Evolutionary conservation across 1,140 invertebrate species (phyloP).

Genomic region (Tribolium madens): DNA sequence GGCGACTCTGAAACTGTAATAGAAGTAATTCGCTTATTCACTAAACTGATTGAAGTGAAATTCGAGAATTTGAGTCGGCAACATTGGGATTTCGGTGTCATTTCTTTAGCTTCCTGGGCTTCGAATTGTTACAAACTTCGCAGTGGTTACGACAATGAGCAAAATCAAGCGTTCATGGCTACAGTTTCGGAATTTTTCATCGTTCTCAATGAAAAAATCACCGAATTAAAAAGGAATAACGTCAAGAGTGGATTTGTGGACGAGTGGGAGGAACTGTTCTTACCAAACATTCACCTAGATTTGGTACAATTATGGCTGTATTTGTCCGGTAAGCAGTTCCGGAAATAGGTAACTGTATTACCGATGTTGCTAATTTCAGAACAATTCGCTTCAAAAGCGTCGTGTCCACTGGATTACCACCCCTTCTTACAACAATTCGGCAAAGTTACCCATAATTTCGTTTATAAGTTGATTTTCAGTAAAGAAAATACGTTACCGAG

Average conservation of each 20-base stretch:
- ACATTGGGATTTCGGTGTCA: constrained; percentile 77
- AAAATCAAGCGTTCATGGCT: constrained; percentile 67
- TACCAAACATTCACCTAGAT: constrained; percentile 67
- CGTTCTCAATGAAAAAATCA: constrained; percentile 66
- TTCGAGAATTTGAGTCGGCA: constrained; percentile 65
- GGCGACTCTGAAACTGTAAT: constrained; percentile 60
- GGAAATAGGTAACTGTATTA: constrained; percentile 37
- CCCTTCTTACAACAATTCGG: constrained; percentile 64
- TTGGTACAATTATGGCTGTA: constrained; percentile 69
- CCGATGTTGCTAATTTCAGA: constrained; percentile 52
- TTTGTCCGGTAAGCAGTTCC: constrained; percentile 60
- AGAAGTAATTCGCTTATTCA: constrained; percentile 65
- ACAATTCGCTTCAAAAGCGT: constrained; percentile 44
- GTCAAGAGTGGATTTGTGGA: constrained; percentile 67
- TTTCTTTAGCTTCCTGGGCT: constrained; percentile 74
- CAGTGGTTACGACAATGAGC: constrained; percentile 47
- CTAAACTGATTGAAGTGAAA: constrained; percentile 59
- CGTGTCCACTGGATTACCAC: constrained; percentile 46
- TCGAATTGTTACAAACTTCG: constrained; percentile 61
- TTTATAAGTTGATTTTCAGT: constrained; percentile 59
- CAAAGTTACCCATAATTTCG: constrained; percentile 61
- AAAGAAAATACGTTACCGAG: constrained; percentile 56
- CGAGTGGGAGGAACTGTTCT: constrained; percentile 73
- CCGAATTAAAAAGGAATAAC: constrained; percentile 65
- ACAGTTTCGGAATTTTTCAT: constrained; percentile 69